Evolutionary conservation across 2,797 vertebrate species (phyloP).

Genomic region (Otus scops): DNA sequence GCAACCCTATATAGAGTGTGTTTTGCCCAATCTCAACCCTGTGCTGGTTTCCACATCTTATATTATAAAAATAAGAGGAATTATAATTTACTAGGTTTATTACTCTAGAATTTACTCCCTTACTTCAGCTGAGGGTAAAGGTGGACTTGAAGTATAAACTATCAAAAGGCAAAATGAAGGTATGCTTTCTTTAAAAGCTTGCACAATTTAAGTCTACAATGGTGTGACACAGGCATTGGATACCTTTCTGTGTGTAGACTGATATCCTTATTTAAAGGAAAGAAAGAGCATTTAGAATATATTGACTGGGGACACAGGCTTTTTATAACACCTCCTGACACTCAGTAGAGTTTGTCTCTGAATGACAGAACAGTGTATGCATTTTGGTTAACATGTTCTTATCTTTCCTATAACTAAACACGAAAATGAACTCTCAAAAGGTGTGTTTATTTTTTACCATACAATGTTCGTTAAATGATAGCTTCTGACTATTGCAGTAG

Average conservation of each 20-base stretch:
- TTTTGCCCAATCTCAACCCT: neutral
- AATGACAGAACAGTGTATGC: neutral
- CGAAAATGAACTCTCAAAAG: neutral
- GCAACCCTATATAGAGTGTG: rapidly evolving
- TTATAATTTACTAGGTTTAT: neutral
- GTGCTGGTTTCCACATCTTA: neutral
- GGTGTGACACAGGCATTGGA: neutral
- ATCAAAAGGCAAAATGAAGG: neutral
- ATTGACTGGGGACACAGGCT: neutral
- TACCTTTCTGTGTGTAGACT: neutral
- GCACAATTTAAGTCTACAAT: neutral
- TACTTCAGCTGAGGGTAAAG: neutral
- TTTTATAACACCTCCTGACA: neutral
- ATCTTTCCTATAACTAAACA: neutral
- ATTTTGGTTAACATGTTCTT: neutral
- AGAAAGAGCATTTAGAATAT: neutral
- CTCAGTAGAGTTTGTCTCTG: neutral
- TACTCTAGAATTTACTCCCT: neutral
- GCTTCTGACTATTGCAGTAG: neutral
- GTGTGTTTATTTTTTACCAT: neutral
- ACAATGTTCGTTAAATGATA: neutral
- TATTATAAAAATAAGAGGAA: neutral
- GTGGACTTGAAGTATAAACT: neutral
- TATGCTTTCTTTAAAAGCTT: neutral
- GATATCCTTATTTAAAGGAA: neutral